phyloP scores from a whole-genome alignment of 2,797 vertebrate species.

The Lerista edwardsae region DNA sequence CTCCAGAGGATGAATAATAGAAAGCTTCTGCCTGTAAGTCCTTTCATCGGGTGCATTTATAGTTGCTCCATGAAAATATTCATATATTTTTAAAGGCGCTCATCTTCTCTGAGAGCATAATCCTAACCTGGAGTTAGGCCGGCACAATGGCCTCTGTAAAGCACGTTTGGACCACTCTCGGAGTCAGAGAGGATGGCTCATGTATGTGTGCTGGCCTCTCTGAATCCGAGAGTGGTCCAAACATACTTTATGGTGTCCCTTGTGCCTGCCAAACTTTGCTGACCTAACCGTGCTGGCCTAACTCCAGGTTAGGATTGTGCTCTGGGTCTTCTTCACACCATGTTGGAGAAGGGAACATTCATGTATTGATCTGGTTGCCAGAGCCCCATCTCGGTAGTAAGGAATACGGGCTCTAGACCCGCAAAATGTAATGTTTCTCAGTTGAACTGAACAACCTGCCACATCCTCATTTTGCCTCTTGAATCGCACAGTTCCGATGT shows the following conservation, averaged over 20 bases:
- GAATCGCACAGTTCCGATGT: neutral
- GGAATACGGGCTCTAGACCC: conserved; percentile 1
- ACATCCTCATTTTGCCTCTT: conserved; percentile 9
- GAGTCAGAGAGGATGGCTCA: no score
- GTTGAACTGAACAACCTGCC: neutral
- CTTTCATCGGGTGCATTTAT: conserved; percentile 3
- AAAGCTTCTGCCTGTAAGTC: conserved; percentile 4
- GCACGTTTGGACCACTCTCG: no score
- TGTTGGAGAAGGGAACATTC: neutral
- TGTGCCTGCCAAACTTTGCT: no score
- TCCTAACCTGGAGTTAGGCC: no score
- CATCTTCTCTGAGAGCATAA: conserved; percentile 3
- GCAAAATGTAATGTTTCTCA: neutral
- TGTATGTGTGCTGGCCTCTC: no score
- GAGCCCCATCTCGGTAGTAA: neutral
- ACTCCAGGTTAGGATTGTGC: no score
- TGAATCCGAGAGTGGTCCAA: no score
- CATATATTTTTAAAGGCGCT: conserved; percentile 9
- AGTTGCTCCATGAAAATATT: conserved; percentile 29
- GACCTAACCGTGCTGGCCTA: no score
- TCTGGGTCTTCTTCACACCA: fast-evolving
- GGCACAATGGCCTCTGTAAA: no score
- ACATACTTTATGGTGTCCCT: no score
- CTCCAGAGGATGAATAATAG: conserved; percentile 4
- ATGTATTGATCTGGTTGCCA: neutral